Evolutionary conservation across 2,888 invertebrate species (phyloP).

Genomic region (Rhyacophila evoluta): DNA sequence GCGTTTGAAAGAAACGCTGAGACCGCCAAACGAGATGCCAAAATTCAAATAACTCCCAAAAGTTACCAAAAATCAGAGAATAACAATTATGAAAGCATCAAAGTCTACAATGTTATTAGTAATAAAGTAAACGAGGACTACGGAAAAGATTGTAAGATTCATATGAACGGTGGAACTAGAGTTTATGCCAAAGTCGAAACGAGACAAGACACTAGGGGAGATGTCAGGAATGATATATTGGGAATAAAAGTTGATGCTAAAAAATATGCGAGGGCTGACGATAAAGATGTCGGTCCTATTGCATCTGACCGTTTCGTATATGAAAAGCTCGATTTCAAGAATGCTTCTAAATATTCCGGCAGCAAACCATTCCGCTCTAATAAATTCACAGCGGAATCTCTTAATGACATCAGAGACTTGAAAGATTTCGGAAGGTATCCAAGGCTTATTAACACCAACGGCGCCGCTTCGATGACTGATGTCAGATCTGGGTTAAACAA

Average conservation of each 20-base stretch:
- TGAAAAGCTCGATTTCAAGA: not conserved
- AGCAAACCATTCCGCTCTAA: not conserved
- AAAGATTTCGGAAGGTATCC: slow-evolving; percentile 41
- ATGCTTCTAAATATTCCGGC: not conserved
- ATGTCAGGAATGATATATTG: slow-evolving; percentile 42
- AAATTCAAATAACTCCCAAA: slow-evolving; percentile 11
- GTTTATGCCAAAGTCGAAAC: slow-evolving; percentile 51
- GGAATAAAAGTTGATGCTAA: not conserved
- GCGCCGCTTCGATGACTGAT: slow-evolving; percentile 44
- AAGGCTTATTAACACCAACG: slow-evolving; percentile 31
- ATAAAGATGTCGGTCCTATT: not conserved
- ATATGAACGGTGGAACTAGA: slow-evolving; percentile 32
- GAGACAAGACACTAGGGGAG: slow-evolving; percentile 47
- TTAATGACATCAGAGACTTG: slow-evolving; percentile 45
- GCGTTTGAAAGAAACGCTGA: slow-evolving; percentile 53
- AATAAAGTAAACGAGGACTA: not conserved
- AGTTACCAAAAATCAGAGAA: not conserved
- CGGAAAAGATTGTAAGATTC: not conserved
- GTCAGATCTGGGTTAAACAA: slow-evolving; percentile 27
- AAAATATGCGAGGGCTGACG: not conserved
- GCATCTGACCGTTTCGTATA: not conserved
- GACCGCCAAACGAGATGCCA: slow-evolving; percentile 47
- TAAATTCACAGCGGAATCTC: slow-evolving; percentile 37
- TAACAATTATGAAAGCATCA: not conserved
- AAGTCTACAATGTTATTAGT: not conserved